phyloP scores from a whole-genome alignment of 2,797 vertebrate genomes.

The Fringilla coelebs region DNA sequence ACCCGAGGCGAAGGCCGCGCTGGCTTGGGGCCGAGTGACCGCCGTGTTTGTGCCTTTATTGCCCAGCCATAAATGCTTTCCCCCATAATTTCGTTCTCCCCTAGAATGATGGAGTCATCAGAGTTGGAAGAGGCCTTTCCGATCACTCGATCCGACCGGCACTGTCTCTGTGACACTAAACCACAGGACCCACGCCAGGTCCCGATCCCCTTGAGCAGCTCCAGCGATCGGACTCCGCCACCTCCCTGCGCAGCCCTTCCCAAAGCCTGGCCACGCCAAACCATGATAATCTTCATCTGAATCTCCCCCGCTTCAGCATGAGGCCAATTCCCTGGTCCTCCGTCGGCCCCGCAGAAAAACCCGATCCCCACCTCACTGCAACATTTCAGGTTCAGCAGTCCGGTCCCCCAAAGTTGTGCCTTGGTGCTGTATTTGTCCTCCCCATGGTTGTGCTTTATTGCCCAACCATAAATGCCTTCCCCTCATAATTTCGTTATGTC shows the following conservation, averaged over 20 bases:
- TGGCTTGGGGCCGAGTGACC: not conserved
- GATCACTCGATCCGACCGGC: accelerated
- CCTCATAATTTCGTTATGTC: not conserved
- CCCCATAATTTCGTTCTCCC: not conserved
- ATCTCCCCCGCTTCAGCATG: not conserved
- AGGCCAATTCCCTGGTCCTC: accelerated
- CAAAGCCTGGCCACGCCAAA: not conserved
- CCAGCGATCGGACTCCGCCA: accelerated
- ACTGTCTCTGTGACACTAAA: accelerated
- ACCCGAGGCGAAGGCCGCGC: not conserved
- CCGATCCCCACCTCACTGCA: accelerated
- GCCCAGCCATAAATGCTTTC: not conserved
- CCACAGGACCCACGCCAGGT: not conserved
- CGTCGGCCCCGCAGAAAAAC: not conserved
- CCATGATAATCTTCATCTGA: too few relatives aligned
- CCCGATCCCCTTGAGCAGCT: not conserved
- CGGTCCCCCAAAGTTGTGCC: too few relatives aligned
- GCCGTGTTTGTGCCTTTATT: accelerated
- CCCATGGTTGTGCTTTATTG: not conserved
- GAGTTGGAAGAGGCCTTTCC: accelerated
- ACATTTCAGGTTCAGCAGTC: not conserved
- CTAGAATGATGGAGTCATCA: too few relatives aligned
- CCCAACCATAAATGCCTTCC: not conserved
- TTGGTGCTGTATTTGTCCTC: not conserved
- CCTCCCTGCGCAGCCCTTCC: not conserved